Percentiles rank a stretch among this genome's conserved stretches.
These are phyloP conservation scores for Drosophila mayri DNA, from an alignment of 1,140 invertebrate species.

Conservation along the genomic window DNA sequence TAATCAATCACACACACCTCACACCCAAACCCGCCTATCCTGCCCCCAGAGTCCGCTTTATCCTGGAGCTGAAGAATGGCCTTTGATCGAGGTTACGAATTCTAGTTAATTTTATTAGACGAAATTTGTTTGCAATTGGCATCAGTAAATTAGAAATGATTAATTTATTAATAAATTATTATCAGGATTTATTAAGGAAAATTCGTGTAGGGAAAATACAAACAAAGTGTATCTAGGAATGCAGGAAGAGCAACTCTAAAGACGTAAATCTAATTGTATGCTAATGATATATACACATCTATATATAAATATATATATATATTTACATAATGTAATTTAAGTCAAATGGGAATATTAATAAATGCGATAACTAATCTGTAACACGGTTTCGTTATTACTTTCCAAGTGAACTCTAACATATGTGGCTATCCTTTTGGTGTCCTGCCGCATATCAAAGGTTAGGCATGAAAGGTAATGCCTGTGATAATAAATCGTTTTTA, in stretches of 20 bases:
- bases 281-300: conserved; percentile 63
- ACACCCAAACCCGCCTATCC: background rate
- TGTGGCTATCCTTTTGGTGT: background rate
- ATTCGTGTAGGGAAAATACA: conserved; percentile 61
- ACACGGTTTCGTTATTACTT: background rate
- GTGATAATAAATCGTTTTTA: conserved; percentile 8
- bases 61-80: conserved; percentile 36
- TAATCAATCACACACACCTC: conserved; percentile 1
- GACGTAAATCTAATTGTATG: conserved; percentile 82
- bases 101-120: conserved; percentile 80
- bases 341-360: conserved; percentile 81
- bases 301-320: conserved; percentile 65
- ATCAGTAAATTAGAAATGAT: conserved; percentile 30
- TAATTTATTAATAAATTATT: conserved; percentile 12
- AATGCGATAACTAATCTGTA: conserved; percentile 76
- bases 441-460: background rate
- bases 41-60: conserved; percentile 10
- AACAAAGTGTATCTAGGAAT: conserved; percentile 54
- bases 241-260: conserved; percentile 76
- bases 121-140: conserved; percentile 63
- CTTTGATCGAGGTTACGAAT: conserved; percentile 48
- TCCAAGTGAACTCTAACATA: background rate
- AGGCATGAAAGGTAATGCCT: background rate
- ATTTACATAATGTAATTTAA: conserved; percentile 74
- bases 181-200: conserved; percentile 62